Evolutionary conservation across 2,797 vertebrate genomes (phyloP), one percentile per base, ranked within the genome.

Genomic region (Sylvilagus floridanus): DNA sequence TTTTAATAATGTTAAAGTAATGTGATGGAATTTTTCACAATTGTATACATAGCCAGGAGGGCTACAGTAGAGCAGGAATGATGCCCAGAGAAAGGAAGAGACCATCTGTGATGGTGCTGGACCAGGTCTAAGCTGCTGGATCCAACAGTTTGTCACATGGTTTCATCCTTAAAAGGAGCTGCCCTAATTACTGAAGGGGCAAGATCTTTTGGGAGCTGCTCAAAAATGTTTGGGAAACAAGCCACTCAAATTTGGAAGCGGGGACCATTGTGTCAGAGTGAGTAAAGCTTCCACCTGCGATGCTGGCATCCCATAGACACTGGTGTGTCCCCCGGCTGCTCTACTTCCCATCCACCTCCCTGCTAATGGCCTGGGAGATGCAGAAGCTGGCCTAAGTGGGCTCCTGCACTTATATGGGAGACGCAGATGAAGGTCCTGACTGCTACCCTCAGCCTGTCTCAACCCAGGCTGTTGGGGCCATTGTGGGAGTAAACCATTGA

Each of bases 1-100:
- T 88, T 90, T 93, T 88, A 95, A 14, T 68, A 66, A 90, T 57
- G 47, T 72, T 84, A 90, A 79, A 85, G 30, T 35, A 63, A 65
- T 2, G 6, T 63, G 65, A 50, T 66, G 42, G 24, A 28, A 76
- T 16, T 91, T 83, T 78, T 63, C 77, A 63, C 54, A 11, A 30
- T 35, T 57, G 1, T 66, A 11, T 24, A 42, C 26, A 54, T 62
- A 93, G 30, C 28, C 50, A 76, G 76, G 71, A 85, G 42, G 71
- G 57, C 52, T 42, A 42, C 52, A 76, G 19, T 47, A 19, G 21
- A 89, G 24, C 10, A 88, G 68, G 73, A 81, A 79, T 24, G 12
- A 35, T 63, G 57, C 63, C 50, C 42, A 73, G 28, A 82, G 72
- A 63, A 47, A 57, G n/a, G 50, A 75, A 54, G 16, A 86, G 19